Conservation (phyloP, 2,888 invertebrate genomes). For the Hemithea aestivaria region DNA sequence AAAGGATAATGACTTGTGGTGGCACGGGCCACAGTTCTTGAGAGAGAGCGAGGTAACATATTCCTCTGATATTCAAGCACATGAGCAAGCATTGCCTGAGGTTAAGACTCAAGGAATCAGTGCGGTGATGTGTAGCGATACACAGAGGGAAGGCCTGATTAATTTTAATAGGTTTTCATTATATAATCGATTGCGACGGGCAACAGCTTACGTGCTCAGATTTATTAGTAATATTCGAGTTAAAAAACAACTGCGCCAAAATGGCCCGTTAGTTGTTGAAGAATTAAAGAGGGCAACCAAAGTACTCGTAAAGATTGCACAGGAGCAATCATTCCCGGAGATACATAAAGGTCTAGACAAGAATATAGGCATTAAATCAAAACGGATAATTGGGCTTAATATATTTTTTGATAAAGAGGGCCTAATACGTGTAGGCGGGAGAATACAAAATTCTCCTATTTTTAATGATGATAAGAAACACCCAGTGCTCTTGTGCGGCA, state of each 20-base stretch:
- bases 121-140: too few relatives aligned
- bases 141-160: too few relatives aligned
- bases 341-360: neutral
- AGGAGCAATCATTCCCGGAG: neutral
- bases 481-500: constrained; percentile 8
- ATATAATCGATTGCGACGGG: constrained; percentile 5
- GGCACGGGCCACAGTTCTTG: constrained; percentile 10
- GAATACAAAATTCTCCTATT: constrained; percentile 2
- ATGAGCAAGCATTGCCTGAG: too few relatives aligned
- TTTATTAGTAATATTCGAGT: constrained; percentile 8
- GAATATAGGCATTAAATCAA: too few relatives aligned
- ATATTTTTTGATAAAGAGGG: constrained; percentile 1
- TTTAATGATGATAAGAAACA: constrained; percentile 14
- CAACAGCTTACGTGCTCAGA: constrained; percentile 2
- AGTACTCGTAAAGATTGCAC: neutral
- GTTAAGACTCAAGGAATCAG: too few relatives aligned
- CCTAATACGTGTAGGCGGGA: constrained; percentile 12
- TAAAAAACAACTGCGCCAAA: neutral
- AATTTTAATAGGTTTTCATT: constrained; percentile 7
- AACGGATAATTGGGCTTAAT: too few relatives aligned
- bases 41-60: neutral
- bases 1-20: constrained; percentile 3
- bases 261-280: constrained; percentile 3
- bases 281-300: constrained; percentile 4
- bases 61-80: too few relatives aligned